These are phyloP conservation scores for Aulostomus chinensis DNA, from an alignment of 2,797 vertebrate species.

Conservation along the genomic window DNA sequence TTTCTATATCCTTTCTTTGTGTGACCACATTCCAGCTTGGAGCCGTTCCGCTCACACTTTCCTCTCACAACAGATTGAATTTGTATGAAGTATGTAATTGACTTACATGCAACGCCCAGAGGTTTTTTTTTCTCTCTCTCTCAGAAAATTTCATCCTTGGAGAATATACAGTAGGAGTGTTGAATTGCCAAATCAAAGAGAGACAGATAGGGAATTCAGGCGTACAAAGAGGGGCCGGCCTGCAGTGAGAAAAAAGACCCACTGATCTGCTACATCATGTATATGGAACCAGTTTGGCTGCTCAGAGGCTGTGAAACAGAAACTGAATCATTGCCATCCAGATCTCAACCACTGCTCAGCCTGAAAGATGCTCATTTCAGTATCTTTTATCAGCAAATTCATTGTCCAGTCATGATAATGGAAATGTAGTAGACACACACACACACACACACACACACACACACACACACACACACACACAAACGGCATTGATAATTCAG, in stretches of 20 bases:
- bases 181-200: constrained; percentile 48
- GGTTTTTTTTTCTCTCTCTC: constrained; percentile 27
- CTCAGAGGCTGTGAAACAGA: constrained; percentile 27
- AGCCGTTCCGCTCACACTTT: constrained; percentile 47
- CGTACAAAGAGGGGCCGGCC: constrained; percentile 34
- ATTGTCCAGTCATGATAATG: constrained; percentile 4
- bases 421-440: constrained; percentile 13
- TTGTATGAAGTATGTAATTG: constrained; percentile 65
- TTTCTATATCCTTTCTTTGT: constrained; percentile 57
- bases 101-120: constrained; percentile 58
- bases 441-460: too few relatives aligned
- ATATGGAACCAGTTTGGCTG: constrained; percentile 25
- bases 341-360: constrained; percentile 10
- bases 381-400: constrained; percentile 17
- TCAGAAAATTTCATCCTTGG: constrained; percentile 47
- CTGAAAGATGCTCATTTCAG: constrained; percentile 36
- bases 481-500: constrained; percentile 45
- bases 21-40: constrained; percentile 54
- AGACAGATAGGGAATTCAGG: constrained; percentile 25
- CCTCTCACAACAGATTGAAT: constrained; percentile 43
- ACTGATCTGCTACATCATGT: constrained; percentile 56
- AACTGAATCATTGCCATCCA: constrained; percentile 36
- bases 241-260: constrained; percentile 18
- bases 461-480: too few relatives aligned
- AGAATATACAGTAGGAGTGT: constrained; percentile 40